Conservation (phyloP, 2,113 vertebrate genomes). For the Dolichallabes microphthalmus region DNA sequence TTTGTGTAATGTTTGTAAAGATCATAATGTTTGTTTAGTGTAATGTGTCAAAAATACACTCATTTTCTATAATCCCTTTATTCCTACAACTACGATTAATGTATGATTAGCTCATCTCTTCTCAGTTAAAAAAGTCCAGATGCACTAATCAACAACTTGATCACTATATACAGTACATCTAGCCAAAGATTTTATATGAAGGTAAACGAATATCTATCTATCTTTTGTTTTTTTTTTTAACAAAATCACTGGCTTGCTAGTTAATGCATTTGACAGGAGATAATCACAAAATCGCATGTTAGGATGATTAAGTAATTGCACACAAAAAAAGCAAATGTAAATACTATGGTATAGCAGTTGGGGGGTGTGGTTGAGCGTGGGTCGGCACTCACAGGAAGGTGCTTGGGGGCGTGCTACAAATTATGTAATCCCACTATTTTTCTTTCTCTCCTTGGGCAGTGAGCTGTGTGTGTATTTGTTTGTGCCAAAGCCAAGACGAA, state of each 20-base stretch:
- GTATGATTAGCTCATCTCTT: not conserved
- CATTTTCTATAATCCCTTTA: not conserved
- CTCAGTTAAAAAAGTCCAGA: not conserved
- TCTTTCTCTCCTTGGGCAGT: not conserved
- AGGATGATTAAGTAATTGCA: not conserved
- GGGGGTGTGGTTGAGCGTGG: not conserved
- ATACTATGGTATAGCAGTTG: not conserved
- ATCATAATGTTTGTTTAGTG: not conserved
- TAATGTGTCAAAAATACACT: not conserved
- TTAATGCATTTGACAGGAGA: not conserved
- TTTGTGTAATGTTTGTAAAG: no score
- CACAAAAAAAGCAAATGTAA: not conserved
- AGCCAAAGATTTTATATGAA: not conserved
- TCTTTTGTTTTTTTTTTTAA: not conserved
- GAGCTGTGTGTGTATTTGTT: not conserved
- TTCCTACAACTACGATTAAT: not conserved
- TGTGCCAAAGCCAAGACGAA: slow-evolving; percentile 2
- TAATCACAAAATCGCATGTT: slow-evolving; percentile 2
- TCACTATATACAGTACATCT: not conserved
- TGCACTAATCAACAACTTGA: not conserved
- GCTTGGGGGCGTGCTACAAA: not conserved
- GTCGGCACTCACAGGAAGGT: not conserved
- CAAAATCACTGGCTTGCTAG: not conserved
- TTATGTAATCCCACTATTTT: not conserved
- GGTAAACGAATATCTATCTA: not conserved